phyloP scores from a whole-genome alignment of 2,797 vertebrate genomes.

The Esox lucius region DNA sequence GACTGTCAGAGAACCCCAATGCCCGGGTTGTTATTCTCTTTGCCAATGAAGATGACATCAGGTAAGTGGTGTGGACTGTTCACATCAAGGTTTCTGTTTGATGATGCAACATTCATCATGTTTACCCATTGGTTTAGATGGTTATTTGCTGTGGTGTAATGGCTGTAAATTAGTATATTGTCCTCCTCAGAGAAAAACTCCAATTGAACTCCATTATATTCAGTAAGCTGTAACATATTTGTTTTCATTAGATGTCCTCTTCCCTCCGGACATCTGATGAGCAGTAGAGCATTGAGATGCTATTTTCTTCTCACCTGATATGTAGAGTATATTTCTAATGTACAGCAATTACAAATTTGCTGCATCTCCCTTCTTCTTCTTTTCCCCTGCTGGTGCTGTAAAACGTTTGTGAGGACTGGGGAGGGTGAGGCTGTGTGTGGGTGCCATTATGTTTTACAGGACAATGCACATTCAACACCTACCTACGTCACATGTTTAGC shows the following conservation, averaged over 20 bases:
- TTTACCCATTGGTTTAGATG: neutral
- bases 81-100: neutral
- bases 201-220: neutral
- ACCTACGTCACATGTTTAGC: neutral
- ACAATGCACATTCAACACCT: neutral
- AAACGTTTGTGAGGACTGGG: neutral
- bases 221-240: neutral
- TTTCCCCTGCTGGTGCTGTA: neutral
- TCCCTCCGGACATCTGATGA: neutral
- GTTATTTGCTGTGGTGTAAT: neutral
- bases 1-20: constrained; percentile 90
- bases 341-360: neutral
- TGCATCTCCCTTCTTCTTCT: neutral
- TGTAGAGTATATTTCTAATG: neutral
- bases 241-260: neutral
- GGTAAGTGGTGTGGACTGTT: constrained; percentile 66
- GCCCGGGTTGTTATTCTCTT: constrained; percentile 91
- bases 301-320: neutral
- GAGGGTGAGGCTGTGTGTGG: neutral
- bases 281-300: neutral
- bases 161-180: neutral
- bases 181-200: neutral
- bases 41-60: constrained; percentile 93
- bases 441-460: neutral
- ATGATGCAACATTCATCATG: neutral